phyloP scores from a whole-genome alignment of 2,888 invertebrate genomes.

The Campoplex nolae region DNA sequence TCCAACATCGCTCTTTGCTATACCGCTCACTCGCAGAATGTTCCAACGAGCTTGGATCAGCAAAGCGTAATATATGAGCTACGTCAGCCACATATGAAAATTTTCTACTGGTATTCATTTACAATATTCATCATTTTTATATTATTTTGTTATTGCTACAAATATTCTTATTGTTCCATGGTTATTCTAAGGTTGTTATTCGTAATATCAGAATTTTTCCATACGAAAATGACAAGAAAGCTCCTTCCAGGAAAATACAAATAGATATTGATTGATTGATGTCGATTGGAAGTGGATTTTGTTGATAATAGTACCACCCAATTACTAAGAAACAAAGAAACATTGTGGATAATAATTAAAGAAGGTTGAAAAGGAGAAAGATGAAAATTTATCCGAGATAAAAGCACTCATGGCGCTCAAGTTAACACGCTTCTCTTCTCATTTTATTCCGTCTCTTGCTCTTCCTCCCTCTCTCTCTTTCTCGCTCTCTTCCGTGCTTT shows the following conservation, averaged over 20 bases:
- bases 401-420: conserved; percentile 50
- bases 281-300: not conserved
- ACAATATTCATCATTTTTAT: conserved; percentile 1
- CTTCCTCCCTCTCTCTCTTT: not conserved
- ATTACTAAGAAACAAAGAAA: not conserved
- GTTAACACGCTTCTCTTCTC: conserved; percentile 25
- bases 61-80: conserved; percentile 20
- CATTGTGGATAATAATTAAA: conserved; percentile 9
- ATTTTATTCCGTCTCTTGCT: not conserved
- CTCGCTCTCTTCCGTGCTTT: not conserved
- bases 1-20: conserved; percentile 36
- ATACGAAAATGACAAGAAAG: not conserved
- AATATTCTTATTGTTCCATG: not conserved
- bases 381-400: conserved; percentile 46
- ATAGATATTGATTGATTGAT: not conserved
- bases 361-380: conserved; percentile 23
- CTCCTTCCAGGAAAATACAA: not conserved
- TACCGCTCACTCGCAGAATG: conserved; percentile 19
- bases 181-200: not conserved
- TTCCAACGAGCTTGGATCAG: conserved; percentile 24
- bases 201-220: not conserved
- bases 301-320: not conserved
- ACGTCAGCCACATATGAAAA: conserved; percentile 20
- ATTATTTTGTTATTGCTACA: not conserved
- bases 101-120: conserved; percentile 1